Evolutionary conservation across 2,113 vertebrate species (phyloP), one percentile per base, ranked within the genome.

Genomic region (Cranoglanis bouderius): DNA sequence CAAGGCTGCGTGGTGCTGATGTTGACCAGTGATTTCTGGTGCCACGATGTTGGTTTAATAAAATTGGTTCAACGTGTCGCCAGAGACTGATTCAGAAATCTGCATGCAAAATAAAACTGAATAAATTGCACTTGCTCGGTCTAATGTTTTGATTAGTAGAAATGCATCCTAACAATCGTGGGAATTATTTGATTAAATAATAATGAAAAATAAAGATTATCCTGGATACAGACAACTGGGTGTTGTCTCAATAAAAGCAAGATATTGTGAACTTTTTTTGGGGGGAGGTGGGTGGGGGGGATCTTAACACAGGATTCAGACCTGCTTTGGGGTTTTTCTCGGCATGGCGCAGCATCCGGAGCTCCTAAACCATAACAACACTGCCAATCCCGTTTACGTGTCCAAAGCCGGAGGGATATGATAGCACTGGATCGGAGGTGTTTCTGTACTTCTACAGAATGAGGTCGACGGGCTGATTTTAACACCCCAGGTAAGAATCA

Each of bases 401-500:
- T 19, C 24, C 16, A 59, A 26, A 77, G 21, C 21, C 59, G 6
- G 35, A 43, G 59, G 35, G 35, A 67, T 89, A 43, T 78, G 70
- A 85, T 29, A 38, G 10, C 43, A 49, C 10, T 38, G 85, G n/a
- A 78, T 75, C 38, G 21, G 40, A n/a, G 40, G 46, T 67, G 74
- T 85, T 38, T 59, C 3, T 77, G 35, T 35, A 55, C 46, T 55
- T 46, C 70, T 55, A 55, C 55, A 80, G 63, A 85, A 85, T 89
- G 59, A 85, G 83, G 83, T 89, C 74, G 46, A 61, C 49, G 65
- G 74, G 46, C 67, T 88, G 40, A 70, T 67, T 51, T 53, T 43
- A 59, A 43, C 19, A 85, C 70, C 19, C 53, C 82, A 85, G 88
- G 88, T 89, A 89, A 89, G 83, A 43, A 26, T 40, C 8, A 32